Base-by-base conservation (phyloP, 2,888 invertebrate genomes). In the Neuroscelio doddi region DNA sequence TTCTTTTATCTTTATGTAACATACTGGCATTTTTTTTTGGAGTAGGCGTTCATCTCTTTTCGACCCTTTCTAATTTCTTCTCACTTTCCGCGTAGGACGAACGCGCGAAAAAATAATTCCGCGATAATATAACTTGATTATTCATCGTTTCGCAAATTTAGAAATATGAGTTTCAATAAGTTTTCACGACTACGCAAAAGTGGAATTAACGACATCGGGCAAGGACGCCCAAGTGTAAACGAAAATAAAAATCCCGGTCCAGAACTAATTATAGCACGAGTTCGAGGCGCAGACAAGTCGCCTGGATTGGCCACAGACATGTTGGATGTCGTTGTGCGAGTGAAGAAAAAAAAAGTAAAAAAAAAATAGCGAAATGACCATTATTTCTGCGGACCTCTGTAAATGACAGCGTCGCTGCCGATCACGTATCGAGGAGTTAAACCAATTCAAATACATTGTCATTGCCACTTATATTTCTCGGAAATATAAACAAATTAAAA, bases 201-300 rank as follows among this genome's bases (percentile, higher is more conserved):
- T 39, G 39, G 68, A 69, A 67, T 69, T 69, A 69, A 67, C 64
- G 64, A 57, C 62, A 58, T 42, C 63, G 42, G 58, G 75, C 82
- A 81, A 82, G 82, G 82, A 82, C 82, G 80, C 79, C 81, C 82
- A 81, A 82, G 81, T 82, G 82, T 81, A 80, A 82, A 77, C 78
- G 76, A 81, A 82, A 82, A 82, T 82, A 82, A 82, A 81, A 82
- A 78, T 79, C 65, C 66, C 69, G 63, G 69, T 70, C 73, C 73
- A 73, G 67, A 73, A 80, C 81, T 82, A 82, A 82, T 82, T 82
- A 82, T 82, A 82, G 82, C 81, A 79, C 75, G 63, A 68, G 74
- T 72, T 69, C 70, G 71, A 62, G 70, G 72, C 71, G 72, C 65
- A 59, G 53, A 59, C 58, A 55, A 58, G 55, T 58, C 64, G 41